Conservation (phyloP, 2,113 vertebrate species). For the Meleagris gallopavo region DNA sequence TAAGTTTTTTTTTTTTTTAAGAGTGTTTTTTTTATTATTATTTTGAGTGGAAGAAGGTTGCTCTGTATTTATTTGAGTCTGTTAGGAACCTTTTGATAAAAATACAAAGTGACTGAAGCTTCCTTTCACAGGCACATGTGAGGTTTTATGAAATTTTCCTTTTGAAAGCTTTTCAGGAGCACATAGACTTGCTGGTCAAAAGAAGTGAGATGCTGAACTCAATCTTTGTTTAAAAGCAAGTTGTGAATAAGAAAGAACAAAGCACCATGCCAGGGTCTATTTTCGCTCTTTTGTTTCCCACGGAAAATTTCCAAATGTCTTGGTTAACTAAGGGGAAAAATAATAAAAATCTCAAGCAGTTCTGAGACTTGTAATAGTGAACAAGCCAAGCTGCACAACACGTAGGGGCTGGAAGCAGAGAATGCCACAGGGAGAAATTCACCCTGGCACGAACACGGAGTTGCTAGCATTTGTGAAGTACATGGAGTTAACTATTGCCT, state of each 20-base stretch:
- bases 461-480: constrained; percentile 35
- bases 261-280: background rate
- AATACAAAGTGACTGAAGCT: background rate
- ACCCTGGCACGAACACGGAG: background rate
- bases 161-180: background rate
- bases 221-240: background rate
- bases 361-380: background rate
- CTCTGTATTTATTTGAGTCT: background rate
- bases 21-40: background rate
- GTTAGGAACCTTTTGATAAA: background rate
- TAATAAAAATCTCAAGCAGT: background rate
- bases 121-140: background rate
- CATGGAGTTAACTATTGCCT: background rate
- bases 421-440: constrained; percentile 38
- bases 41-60: background rate
- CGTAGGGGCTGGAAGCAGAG: background rate
- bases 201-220: background rate
- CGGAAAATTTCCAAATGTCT: background rate
- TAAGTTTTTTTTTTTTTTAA: background rate
- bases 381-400: background rate
- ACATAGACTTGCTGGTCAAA: background rate
- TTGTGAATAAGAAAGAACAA: background rate
- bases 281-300: background rate
- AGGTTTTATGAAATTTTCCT: background rate
- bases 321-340: background rate